Conservation (phyloP, 1,140 invertebrate genomes). For the Meloidogyne chitwoodi region DNA sequence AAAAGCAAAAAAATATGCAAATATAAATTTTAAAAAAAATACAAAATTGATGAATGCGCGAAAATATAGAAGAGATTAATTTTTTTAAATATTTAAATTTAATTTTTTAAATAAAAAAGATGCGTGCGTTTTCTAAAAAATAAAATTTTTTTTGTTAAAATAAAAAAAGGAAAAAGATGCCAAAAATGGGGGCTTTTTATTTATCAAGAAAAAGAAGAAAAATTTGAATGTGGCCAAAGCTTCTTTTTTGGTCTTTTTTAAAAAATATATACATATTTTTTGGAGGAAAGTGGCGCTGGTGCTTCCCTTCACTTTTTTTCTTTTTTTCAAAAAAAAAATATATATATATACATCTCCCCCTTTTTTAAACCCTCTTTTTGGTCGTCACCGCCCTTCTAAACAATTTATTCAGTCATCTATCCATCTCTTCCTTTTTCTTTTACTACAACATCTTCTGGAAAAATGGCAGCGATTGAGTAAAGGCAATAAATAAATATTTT, state of each 20-base stretch:
- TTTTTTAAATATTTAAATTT: no score
- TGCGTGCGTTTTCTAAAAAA: no score
- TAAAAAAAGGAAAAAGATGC: background rate
- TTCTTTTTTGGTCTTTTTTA: background rate
- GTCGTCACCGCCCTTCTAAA: background rate
- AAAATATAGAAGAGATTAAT: background rate
- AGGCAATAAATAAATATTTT: background rate
- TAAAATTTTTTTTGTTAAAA: no score
- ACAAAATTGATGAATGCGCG: background rate
- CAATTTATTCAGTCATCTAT: background rate
- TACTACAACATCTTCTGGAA: background rate
- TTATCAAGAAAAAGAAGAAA: background rate
- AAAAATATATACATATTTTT: background rate
- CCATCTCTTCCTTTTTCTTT: background rate
- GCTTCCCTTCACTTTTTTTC: background rate
- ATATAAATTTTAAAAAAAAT: background rate
- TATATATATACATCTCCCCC: no score
- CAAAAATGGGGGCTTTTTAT: background rate
- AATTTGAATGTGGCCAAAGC: background rate
- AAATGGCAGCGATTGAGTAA: background rate
- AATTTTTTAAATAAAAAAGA: background rate
- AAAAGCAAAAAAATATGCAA: background rate
- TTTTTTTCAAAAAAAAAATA: background rate
- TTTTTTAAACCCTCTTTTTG: background rate
- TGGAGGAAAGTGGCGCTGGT: background rate